These are phyloP conservation scores for Tursiops truncatus DNA, from an alignment of 2,113 vertebrate genomes.

Conservation along the genomic window DNA sequence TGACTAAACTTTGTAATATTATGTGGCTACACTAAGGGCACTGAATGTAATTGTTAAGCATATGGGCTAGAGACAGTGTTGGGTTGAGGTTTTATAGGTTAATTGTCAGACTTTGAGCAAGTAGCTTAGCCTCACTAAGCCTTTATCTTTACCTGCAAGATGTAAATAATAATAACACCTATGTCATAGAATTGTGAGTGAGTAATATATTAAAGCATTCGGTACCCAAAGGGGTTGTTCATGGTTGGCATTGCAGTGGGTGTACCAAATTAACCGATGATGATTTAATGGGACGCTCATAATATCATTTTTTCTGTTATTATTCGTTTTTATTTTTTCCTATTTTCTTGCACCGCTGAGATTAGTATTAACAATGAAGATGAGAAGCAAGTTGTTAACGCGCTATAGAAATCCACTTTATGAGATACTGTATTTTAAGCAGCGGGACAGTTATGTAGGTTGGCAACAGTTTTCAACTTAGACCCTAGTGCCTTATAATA, in stretches of 20 bases:
- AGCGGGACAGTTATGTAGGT: not conserved
- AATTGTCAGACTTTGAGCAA: not conserved
- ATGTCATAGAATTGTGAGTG: not conserved
- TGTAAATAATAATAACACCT: not conserved
- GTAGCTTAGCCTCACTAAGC: not conserved
- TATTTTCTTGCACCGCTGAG: not conserved
- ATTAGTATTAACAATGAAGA: not conserved
- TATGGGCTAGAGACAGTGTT: not conserved
- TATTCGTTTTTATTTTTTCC: not conserved
- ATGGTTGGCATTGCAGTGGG: not conserved
- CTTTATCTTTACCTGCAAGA: not conserved
- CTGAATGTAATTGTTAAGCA: not conserved
- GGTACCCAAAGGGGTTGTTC: not conserved
- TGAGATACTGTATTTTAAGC: not conserved
- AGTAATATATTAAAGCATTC: not conserved
- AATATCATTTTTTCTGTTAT: not conserved
- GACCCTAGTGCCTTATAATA: not conserved
- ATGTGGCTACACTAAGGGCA: not conserved
- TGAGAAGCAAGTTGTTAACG: not conserved
- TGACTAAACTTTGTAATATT: not conserved
- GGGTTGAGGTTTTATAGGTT: not conserved
- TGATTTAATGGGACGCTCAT: not conserved
- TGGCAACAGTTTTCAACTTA: not conserved
- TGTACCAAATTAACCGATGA: not conserved
- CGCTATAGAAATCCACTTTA: not conserved